Evolutionary conservation across 2,888 invertebrate genomes (phyloP), one percentile per base, ranked within the genome.

Genomic region (Beris chalybata): DNA sequence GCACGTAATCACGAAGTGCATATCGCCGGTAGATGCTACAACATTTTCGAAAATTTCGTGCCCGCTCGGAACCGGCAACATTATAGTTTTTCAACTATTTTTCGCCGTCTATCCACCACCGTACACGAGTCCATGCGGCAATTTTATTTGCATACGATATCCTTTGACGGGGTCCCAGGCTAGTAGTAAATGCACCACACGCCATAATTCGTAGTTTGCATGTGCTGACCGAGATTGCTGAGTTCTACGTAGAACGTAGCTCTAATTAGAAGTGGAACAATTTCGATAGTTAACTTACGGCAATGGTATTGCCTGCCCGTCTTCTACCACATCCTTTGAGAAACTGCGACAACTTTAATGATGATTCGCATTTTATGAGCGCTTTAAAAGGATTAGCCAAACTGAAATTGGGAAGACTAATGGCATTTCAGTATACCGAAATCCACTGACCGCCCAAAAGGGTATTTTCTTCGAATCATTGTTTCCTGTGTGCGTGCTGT

Each of bases 201-300:
- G 44, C 57, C 56, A 57, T 68, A 68, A 68, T 68, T 68, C 53
- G 65, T 68, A 66, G 38, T 65, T 65, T 68, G 68, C 68, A 68
- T 68, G 68, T 68, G 65, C 65, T 66, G 63, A 66, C 57, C 63
- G 68, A 68, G 68, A 68, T 68, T 68, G 53, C 63, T 65, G 54
- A 65, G 45, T 68, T 68, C 65, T 7, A 38, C 9, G 38, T 66
- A 48, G 57, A 65, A 38, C 9, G 38, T 66, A 48, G 57, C 68
- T 68, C 63, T 68, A 68, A 68, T 68, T 68, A 68, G 45, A 48
- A 65, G 55, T 58, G 65, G 30, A 38, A 9, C 22, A 22, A 22
- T 22, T 22, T 22, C 22, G 22, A 22, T 22, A 22, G 22, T 22
- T 22, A 22, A 22, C 22, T 22, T 22, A 22, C 22, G 22, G 22